Evolutionary conservation across 2,888 invertebrate species (phyloP), one percentile per base, ranked within the genome.

Genomic region (Epiblema foenella): DNA sequence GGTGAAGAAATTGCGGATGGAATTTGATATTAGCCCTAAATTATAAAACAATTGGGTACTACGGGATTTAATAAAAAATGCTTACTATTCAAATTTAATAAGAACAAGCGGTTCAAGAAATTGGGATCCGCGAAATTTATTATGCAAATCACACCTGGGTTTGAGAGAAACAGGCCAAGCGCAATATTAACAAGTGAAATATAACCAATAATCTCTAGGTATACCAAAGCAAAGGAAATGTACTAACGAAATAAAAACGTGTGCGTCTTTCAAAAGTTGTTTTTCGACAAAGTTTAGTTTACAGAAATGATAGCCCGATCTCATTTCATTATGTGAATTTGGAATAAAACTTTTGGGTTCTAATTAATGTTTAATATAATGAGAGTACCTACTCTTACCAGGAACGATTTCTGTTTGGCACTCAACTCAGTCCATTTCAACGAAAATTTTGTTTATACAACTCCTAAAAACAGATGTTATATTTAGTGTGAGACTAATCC

Each of bases 41-140:
- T 77, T 75, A 76, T 74, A 73, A 70, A 75, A 66, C 75, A 74
- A 76, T 77, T 73, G 74, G 72, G 74, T 63, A 74, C 75, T 73
- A 74, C 72, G 29, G 64, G 70, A 62, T 68, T 54, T 67, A 29
- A 73, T 59, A 68, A 70, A 46, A 68, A 60, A 58, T 59, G 59
- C 42, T 49, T 77, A 76, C 74, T 75, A 77, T 75, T 76, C 73
- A 77, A 82, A 80, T 81, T 79, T 75, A 79, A 79, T 83, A 78
- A 75, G 72, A 24, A 54, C 58, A 66, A 57, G 74, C 75, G 76
- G 68, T 74, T 75, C 69, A 72, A 72, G 73, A 75, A 75, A 74
- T 69, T 72, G 66, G 69, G 67, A 78, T 76, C 76, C 75, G 73
- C 73, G 72, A 80, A 81, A 83, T 83, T 82, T 79, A 78, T 78